Evolutionary conservation across 2,888 invertebrate species (phyloP).

Genomic region (Platerodrilus igneus): DNA sequence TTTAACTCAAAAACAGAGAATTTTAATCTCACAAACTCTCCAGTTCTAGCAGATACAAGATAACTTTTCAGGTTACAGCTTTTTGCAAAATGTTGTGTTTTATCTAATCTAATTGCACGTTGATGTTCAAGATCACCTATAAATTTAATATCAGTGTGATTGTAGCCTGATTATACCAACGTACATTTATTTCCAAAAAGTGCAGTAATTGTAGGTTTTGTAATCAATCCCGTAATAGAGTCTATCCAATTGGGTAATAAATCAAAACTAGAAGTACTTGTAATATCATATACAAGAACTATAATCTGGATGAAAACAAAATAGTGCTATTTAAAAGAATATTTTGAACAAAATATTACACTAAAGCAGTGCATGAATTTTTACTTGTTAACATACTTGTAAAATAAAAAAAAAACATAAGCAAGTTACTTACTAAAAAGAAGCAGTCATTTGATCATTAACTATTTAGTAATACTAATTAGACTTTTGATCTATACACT

Average conservation of each 20-base stretch:
- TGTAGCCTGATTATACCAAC: slow-evolving; percentile 8
- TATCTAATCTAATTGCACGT: slow-evolving; percentile 60
- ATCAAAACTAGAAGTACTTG: slow-evolving; percentile 75
- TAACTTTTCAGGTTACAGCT: slow-evolving; percentile 59
- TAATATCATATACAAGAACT: slow-evolving; percentile 78
- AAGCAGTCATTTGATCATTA: too few relatives aligned
- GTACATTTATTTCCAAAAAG: slow-evolving; percentile 66
- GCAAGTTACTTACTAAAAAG: too few relatives aligned
- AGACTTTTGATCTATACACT: too few relatives aligned
- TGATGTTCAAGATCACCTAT: slow-evolving; percentile 66
- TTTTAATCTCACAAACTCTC: slow-evolving; percentile 58
- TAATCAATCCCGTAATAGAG: slow-evolving; percentile 48
- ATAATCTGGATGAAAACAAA: slow-evolving; percentile 57
- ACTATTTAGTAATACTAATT: too few relatives aligned
- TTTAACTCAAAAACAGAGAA: slow-evolving; percentile 1
- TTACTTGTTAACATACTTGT: too few relatives aligned
- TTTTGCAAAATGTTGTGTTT: slow-evolving; percentile 60
- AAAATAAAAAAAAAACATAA: too few relatives aligned
- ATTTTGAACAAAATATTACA: too few relatives aligned
- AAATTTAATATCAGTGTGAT: slow-evolving; percentile 20
- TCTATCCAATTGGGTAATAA: slow-evolving; percentile 68
- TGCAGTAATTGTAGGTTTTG: slow-evolving; percentile 54
- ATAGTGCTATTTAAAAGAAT: too few relatives aligned
- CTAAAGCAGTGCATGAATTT: too few relatives aligned
- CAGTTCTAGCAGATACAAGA: slow-evolving; percentile 67